These are phyloP conservation scores for Apostichopus californicus DNA, from an alignment of 35 echinoderm and acorn worm genomes.

Conservation along the genomic window DNA sequence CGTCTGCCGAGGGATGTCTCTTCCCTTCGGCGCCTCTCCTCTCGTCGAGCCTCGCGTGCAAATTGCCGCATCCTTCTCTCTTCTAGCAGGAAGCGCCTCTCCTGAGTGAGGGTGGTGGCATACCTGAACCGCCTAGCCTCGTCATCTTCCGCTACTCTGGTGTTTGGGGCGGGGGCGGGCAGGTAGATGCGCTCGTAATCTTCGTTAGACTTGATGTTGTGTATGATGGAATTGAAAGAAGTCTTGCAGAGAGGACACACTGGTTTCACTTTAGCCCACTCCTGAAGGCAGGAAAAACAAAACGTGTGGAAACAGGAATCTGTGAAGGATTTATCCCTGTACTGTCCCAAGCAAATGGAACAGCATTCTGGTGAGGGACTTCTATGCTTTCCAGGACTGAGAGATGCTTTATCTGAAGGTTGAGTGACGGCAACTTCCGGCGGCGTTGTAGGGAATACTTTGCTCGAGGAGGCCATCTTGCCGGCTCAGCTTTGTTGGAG, in stretches of 20 bases:
- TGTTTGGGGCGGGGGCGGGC: neutral
- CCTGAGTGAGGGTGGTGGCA: slow-evolving; percentile 73
- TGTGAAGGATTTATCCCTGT: slow-evolving; percentile 92
- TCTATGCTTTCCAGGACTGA: slow-evolving; percentile 21
- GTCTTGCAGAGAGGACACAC: slow-evolving; percentile 94
- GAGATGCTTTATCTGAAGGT: neutral
- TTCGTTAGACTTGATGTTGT: slow-evolving; percentile 92
- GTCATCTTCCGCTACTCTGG: neutral
- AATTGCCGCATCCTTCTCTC: slow-evolving; percentile 62
- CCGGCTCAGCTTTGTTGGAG: neutral
- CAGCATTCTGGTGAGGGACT: slow-evolving; percentile 79
- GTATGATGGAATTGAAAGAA: slow-evolving; percentile 90
- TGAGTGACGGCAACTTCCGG: neutral
- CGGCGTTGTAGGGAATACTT: slow-evolving; percentile 32
- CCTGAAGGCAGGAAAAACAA: slow-evolving; percentile 85
- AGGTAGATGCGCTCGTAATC: slow-evolving; percentile 91
- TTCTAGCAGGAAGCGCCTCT: slow-evolving; percentile 63
- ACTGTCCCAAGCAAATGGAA: slow-evolving; percentile 85
- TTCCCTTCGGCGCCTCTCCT: slow-evolving; percentile 61
- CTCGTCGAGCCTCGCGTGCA: slow-evolving; percentile 40
- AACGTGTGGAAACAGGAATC: slow-evolving; percentile 91
- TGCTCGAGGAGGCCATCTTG: slow-evolving; percentile 41
- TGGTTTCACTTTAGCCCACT: slow-evolving; percentile 94
- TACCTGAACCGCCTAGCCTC: slow-evolving; percentile 82
- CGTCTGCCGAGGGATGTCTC: slow-evolving; percentile 66